A percentile compares a stretch with the other conserved stretches of the same genome.
These are phyloP conservation scores for Picathartes gymnocephalus DNA, from an alignment of 2,113 vertebrate genomes.

Conservation along the genomic window DNA sequence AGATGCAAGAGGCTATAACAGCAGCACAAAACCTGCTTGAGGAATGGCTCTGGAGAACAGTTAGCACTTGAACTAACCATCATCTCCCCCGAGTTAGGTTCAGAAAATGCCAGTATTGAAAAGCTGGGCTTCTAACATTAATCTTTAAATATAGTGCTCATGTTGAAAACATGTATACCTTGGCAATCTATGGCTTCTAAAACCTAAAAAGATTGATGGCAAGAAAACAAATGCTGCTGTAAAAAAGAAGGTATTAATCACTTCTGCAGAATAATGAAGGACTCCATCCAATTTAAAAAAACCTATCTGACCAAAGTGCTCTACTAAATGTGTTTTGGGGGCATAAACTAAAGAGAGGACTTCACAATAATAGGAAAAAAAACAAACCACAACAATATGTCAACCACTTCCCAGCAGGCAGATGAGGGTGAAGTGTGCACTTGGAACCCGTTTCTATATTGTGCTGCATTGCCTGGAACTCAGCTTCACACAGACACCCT, in stretches of 20 bases:
- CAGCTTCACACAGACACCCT: background rate
- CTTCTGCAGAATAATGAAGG: background rate
- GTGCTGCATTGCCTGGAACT: background rate
- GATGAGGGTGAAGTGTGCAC: background rate
- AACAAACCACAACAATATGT: background rate
- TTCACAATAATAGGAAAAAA: background rate
- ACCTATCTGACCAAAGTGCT: background rate
- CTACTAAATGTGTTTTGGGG: background rate
- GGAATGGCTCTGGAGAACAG: background rate
- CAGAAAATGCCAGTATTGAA: background rate
- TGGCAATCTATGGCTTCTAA: background rate
- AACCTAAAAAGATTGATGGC: background rate
- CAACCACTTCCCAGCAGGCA: background rate
- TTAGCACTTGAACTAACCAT: background rate
- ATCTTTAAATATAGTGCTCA: background rate
- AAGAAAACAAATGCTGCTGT: background rate
- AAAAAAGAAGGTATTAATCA: background rate
- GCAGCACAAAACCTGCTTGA: background rate
- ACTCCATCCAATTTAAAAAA: background rate
- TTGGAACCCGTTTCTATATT: background rate
- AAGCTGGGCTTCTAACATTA: background rate
- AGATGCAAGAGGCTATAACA: background rate
- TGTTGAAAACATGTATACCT: background rate
- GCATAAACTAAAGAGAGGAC: background rate
- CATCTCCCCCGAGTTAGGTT: background rate